These are phyloP conservation scores for Gasterosteus nipponicus DNA, from an alignment of 2,113 vertebrate species.

Conservation along the genomic window DNA sequence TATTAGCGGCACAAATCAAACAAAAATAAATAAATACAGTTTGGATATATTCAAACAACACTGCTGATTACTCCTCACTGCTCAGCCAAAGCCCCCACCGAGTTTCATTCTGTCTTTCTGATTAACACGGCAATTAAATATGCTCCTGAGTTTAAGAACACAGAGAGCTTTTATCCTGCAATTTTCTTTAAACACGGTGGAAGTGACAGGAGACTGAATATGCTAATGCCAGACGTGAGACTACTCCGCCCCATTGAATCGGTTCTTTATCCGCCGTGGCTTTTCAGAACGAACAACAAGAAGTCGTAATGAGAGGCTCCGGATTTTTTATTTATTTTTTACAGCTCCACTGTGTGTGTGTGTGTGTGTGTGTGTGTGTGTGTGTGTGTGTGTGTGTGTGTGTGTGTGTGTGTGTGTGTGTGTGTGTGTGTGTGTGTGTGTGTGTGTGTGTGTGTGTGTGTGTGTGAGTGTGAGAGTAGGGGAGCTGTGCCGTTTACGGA, in stretches of 20 bases:
- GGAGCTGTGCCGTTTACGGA: conserved; percentile 7
- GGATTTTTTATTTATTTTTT: conserved; percentile 5
- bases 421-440: too few relatives aligned
- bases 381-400: too few relatives aligned
- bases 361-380: too few relatives aligned
- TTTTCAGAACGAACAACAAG: conserved; percentile 47
- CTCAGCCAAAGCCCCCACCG: conserved; percentile 16
- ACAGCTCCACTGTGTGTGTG: too few relatives aligned
- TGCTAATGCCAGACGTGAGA: conserved; percentile 29
- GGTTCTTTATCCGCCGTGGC: conserved; percentile 16
- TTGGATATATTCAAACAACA: conserved; percentile 24
- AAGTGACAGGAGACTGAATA: conserved; percentile 47
- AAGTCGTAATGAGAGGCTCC: conserved; percentile 39
- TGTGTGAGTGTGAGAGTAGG: background rate
- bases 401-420: too few relatives aligned
- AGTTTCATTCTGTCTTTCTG: conserved; percentile 43
- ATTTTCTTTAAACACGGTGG: conserved; percentile 34
- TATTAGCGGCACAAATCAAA: conserved; percentile 36
- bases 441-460: too few relatives aligned
- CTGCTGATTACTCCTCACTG: conserved; percentile 45
- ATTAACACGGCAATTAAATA: conserved; percentile 64
- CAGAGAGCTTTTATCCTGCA: conserved; percentile 22
- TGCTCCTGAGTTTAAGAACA: conserved; percentile 47
- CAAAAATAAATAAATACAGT: background rate
- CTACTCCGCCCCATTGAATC: conserved; percentile 40